phyloP scores from a whole-genome alignment of 2,113 vertebrate genomes.

The Triplophysa tibetana region DNA sequence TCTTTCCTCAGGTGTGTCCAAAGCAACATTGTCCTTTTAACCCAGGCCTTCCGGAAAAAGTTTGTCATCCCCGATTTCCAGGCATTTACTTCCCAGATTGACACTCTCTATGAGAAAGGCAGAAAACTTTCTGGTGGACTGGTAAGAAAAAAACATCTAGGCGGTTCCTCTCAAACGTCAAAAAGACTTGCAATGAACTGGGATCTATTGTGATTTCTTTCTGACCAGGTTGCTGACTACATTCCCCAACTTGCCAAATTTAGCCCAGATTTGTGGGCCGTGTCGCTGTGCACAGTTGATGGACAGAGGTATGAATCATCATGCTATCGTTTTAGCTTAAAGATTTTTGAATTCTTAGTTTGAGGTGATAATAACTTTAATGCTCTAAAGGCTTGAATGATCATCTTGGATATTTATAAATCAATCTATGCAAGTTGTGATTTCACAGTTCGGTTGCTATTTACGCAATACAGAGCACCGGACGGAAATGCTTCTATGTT shows the following conservation, averaged over 20 bases:
- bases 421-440: neutral
- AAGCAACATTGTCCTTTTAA: slow-evolving; percentile 97
- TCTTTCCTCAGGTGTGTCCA: slow-evolving; percentile 87
- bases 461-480: neutral
- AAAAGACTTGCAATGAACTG: neutral
- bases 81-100: slow-evolving; percentile 92
- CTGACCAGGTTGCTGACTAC: slow-evolving; percentile 92
- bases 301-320: slow-evolving; percentile 88
- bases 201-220: neutral
- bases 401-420: slow-evolving; percentile 7
- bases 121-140: slow-evolving; percentile 89
- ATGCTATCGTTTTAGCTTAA: neutral
- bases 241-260: slow-evolving; percentile 98
- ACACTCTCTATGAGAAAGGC: slow-evolving; percentile 90
- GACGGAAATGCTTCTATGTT: neutral
- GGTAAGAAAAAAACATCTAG: slow-evolving; percentile 70
- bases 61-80: slow-evolving; percentile 98
- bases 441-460: neutral
- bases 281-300: slow-evolving; percentile 95
- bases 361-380: too few relatives aligned
- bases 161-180: neutral
- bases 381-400: neutral
- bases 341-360: neutral
- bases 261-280: slow-evolving; percentile 94
- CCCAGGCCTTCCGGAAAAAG: slow-evolving; percentile 97